Evolutionary conservation across 2,888 invertebrate species (phyloP).

Genomic region (Eristalis pertinax): DNA sequence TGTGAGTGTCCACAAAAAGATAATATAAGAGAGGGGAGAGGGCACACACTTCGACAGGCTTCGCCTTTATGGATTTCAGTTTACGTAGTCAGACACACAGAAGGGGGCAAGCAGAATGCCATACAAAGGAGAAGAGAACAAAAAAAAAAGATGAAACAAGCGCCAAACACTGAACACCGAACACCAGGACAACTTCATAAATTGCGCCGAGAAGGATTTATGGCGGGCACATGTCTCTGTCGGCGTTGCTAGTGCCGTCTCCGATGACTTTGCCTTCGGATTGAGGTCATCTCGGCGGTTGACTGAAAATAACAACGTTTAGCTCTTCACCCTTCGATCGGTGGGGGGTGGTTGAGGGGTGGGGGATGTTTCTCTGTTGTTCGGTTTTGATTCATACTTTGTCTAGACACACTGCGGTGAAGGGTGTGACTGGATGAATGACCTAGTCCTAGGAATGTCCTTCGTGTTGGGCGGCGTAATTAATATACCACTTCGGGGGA

Average conservation of each 20-base stretch:
- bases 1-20: background rate
- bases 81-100: slow-evolving; percentile 48
- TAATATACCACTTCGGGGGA: background rate
- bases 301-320: slow-evolving; percentile 34
- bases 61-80: slow-evolving; percentile 43
- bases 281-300: slow-evolving; percentile 63
- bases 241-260: slow-evolving; percentile 6
- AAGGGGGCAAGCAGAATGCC: background rate
- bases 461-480: background rate
- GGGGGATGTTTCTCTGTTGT: background rate
- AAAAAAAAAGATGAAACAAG: slow-evolving; percentile 6
- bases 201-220: slow-evolving; percentile 58
- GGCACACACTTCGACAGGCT: slow-evolving; percentile 28
- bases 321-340: background rate
- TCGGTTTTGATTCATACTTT: background rate
- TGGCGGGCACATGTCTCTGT: slow-evolving; percentile 61
- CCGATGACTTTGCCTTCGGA: slow-evolving; percentile 42
- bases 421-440: slow-evolving; percentile 9
- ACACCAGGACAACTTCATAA: slow-evolving; percentile 42
- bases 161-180: background rate
- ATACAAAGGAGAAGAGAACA: too few species aligned
- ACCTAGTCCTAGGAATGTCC: background rate
- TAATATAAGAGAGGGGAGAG: background rate
- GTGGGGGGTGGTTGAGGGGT: background rate
- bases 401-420: background rate